Base-by-base conservation (phyloP, 2,797 vertebrate species). In the Alectoris magna region DNA sequence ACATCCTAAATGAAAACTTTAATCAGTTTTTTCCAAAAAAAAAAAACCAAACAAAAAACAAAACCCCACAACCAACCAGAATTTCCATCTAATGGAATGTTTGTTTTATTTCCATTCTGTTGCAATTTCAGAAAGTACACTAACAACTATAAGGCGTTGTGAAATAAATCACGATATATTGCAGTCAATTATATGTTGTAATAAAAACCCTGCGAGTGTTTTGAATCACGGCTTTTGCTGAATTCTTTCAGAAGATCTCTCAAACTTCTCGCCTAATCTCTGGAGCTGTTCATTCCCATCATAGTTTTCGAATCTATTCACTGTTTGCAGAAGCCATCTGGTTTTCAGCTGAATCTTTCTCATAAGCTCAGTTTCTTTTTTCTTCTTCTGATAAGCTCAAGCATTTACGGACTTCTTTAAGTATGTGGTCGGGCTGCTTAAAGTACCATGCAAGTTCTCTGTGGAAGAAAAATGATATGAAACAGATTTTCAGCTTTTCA, bases 241-340 rank as follows among this genome's bases (percentile, higher is more conserved):
- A 77, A 69, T 48, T 90, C 81, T 90, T 94, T 82, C 84, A 94
- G 85, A 94, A 92, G 88, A 94, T 91, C 62, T 94, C 91, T 94
- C 88, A 74, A 84, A 90, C 60, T 91, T 88, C 72, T 88, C 74
- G 58, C 43, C 69, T 94, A 74, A 82, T 87, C 81, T 93, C 10
- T 79, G 75, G 81, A 88, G 66, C 78, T 90, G 67, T 89, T 96
- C 88, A 78, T 78, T 93, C 72, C 73, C 73, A 44, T 87, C 58
- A 79, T 56, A 77, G 78, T 88, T 96, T 78, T 69, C 90, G n/a
- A 75, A 36, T 86, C 79, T 94, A 94, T 95, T 95, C 88, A 85
- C 49, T 95, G 31, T 41, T 41, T 91, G 78, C 82, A 87, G 82
- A 95, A 96, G 60, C 90, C 93, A 96, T 96, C 94, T 96, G 95